Percentiles rank a stretch among this genome's conserved stretches.
Conservation (phyloP, 2,888 invertebrate species). For the Hirtodrosophila alboralis region DNA sequence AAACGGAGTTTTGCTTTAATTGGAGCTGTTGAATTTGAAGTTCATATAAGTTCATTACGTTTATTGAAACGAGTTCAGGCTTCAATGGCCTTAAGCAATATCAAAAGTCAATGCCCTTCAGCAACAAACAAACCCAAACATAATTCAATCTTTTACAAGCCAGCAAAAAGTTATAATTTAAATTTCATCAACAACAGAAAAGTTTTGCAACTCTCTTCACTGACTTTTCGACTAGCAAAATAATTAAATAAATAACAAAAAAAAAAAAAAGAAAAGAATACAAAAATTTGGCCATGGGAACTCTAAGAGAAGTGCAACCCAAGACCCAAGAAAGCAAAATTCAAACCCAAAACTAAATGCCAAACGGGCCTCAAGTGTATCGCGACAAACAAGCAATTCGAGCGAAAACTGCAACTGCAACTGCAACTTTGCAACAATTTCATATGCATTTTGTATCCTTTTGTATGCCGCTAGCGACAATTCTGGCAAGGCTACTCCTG, state of each 20-base stretch:
- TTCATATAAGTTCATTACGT: neutral
- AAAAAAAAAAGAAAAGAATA: slow-evolving; percentile 8
- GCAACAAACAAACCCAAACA: slow-evolving; percentile 3
- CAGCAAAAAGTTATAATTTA: slow-evolving; percentile 66
- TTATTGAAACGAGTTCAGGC: neutral
- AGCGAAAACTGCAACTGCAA: slow-evolving; percentile 32
- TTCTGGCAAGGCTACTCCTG: slow-evolving; percentile 14
- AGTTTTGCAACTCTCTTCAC: slow-evolving; percentile 46
- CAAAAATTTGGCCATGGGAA: slow-evolving; percentile 22
- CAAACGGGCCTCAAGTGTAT: slow-evolving; percentile 68
- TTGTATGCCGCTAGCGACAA: no score
- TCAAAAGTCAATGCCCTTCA: neutral
- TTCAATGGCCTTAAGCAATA: neutral
- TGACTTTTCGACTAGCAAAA: slow-evolving; percentile 57
- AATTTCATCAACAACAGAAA: slow-evolving; percentile 57
- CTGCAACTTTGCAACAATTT: slow-evolving; percentile 64
- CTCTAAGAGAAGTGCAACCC: slow-evolving; percentile 11
- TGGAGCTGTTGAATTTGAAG: neutral
- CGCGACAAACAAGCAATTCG: slow-evolving; percentile 59
- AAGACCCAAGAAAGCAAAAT: slow-evolving; percentile 36
- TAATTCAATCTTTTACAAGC: slow-evolving; percentile 10
- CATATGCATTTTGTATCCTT: slow-evolving; percentile 71
- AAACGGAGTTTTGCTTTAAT: no score
- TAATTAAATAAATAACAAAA: slow-evolving; percentile 56
- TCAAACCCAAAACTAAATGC: slow-evolving; percentile 57